Evolutionary conservation across 2,113 vertebrate genomes (phyloP), one percentile per base, ranked within the genome.

Genomic region (Arothron firmamentum): DNA sequence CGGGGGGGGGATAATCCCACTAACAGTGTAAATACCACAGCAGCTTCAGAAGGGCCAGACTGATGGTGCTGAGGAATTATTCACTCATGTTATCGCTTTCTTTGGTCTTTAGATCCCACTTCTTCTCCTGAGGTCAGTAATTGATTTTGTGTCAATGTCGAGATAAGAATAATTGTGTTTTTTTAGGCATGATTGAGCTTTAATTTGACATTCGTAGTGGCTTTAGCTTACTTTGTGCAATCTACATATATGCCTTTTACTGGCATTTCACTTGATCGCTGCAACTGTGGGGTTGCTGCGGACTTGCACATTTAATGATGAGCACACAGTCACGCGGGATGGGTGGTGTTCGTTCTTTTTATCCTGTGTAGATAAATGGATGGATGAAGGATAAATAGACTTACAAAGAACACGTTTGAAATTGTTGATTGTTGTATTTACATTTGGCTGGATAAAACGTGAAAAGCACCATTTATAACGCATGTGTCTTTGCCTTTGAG

Each of bases 1-100:
- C 49, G 23, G 38, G 53, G 34, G 14, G 38, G 52, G 74, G 49
- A 65, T 55, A 58, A 64, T 70, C 65, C 70, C 56, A 66, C 12
- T 67, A 48, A 80, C n/a, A 67, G 28, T 54, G 38, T 54, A 66
- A 75, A 21, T 70, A 38, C 34, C 34, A 38, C 34, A 12, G 34
- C 11, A 12, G 34, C 34, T 38, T 63, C 65, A 65, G 72, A 11
- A 65, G 62, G 66, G 45, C 20, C 56, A 46, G 66, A 75, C 59
- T 60, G 54, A 66, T 41, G 42, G 55, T 62, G 50, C 67, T 18
- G 16, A 18, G 49, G 11, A 20, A 50, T 23, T 13, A 50, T 50
- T 50, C 11, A 5, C 10, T 23, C 8, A 38, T 38, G 31, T 34
- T 34, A 7, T 34, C 31, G 9, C 6, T 38, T 38, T 12, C 10